Evolutionary conservation across 2,797 vertebrate species (phyloP), one percentile per base, ranked within the genome.

Genomic region (Odontamblyopus lacepedii): DNA sequence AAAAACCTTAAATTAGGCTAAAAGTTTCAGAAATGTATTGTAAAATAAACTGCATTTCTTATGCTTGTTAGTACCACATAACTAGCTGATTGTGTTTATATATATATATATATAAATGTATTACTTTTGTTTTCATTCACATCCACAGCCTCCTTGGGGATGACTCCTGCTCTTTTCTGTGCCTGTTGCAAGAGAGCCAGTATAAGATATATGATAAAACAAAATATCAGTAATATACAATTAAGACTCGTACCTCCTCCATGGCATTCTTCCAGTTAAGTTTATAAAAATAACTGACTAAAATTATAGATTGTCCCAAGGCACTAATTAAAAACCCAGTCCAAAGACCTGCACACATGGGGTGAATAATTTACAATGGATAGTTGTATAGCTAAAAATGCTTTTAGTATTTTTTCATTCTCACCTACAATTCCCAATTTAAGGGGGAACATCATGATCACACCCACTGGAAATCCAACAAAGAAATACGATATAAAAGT

Each of bases 221-320:
- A 48, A 23, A 23, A 48, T 23, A 38, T 23, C 12, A 23, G 38
- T 23, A 44, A 41, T 44, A 2, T 13, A 64, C 35, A 44, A 26
- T 11, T 15, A 19, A 30, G 29, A 60, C 32, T 18, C 63, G 93
- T 82, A 97, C 96, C 94, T 97, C 94, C 67, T 94, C 77, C 5
- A 93, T 94, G 23, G 88, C 94, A 70, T 92, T 94, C 65, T 88
- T 92, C 96, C 96, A 97, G 61, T 97, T 91, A 62, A 97, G 88
- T 15, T 87, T 92, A 59, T 88, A 78, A 71, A 96, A 88, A n/a
- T 95, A 92, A 63, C 86, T 55, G 0, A 89, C 60, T 71, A 96
- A 95, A 77, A 95, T 94, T 2, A 71, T 0, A 0, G 92, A 92
- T 83, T 96, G 95, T 18, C 93, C 18, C 3, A 79, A 74, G 23